These are phyloP conservation scores for Incurvaria masculella DNA, from an alignment of 2,888 invertebrate species.

Conservation along the genomic window DNA sequence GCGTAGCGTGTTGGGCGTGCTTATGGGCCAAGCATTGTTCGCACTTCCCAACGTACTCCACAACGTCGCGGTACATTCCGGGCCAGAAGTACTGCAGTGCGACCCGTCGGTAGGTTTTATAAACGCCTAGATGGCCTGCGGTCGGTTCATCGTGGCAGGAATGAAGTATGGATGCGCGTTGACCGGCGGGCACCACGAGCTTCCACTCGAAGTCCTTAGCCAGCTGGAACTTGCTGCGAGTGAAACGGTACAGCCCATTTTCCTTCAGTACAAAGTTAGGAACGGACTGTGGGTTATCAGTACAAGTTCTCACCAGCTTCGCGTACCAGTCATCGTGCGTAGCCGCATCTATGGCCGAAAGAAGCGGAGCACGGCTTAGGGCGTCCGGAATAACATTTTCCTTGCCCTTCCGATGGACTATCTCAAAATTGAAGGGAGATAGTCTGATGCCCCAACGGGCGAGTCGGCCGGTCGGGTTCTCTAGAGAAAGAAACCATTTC, in stretches of 20 bases:
- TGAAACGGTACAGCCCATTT: background rate
- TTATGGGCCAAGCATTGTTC: background rate
- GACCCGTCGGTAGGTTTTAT: conserved; percentile 4
- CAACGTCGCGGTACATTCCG: background rate
- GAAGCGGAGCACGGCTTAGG: background rate
- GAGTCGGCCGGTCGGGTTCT: conserved; percentile 10
- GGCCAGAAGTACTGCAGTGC: background rate
- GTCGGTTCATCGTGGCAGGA: too few relatives aligned
- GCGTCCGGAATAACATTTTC: conserved; percentile 6
- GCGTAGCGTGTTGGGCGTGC: conserved; percentile 6
- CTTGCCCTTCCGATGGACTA: conserved; percentile 1
- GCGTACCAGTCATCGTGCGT: conserved; percentile 11
- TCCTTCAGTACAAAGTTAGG: conserved; percentile 6
- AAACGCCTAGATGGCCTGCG: conserved; percentile 7
- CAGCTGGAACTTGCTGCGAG: background rate
- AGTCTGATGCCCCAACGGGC: conserved; percentile 8
- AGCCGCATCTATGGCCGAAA: background rate
- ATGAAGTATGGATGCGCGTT: too few relatives aligned
- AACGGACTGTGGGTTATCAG: conserved; percentile 1
- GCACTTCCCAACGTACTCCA: background rate
- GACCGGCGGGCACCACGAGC: too few relatives aligned
- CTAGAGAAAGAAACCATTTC: conserved; percentile 15
- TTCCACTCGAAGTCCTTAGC: background rate
- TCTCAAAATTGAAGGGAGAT: conserved; percentile 2
- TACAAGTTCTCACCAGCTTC: conserved; percentile 6